Evolutionary conservation across 2,888 invertebrate species (phyloP).

Genomic region (Dorcus hopei): DNA sequence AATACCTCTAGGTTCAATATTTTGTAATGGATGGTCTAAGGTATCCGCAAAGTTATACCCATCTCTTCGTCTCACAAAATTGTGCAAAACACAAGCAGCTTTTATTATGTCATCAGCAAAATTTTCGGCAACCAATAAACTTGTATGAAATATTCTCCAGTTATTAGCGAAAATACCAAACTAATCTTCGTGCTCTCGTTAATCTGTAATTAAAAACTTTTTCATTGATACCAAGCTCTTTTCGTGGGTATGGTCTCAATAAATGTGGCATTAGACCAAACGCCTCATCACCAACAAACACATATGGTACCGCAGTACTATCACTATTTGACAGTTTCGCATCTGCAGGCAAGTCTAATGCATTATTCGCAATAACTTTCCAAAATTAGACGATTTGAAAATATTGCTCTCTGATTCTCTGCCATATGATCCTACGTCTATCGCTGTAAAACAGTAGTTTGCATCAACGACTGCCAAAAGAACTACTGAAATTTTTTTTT

Average conservation of each 20-base stretch:
- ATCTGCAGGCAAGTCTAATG: not conserved
- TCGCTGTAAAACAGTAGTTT: constrained; percentile 29
- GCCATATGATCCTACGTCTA: constrained; percentile 32
- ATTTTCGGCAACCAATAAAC: no score
- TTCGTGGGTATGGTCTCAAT: constrained; percentile 13
- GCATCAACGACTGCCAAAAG: constrained; percentile 25
- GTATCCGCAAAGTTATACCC: no score
- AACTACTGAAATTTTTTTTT: constrained; percentile 31
- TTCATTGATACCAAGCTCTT: constrained; percentile 14
- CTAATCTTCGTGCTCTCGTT: no score
- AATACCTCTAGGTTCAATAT: no score
- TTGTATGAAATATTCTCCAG: no score
- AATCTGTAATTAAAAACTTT: constrained; percentile 30
- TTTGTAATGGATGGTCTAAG: no score
- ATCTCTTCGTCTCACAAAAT: no score
- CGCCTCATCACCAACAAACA: constrained; percentile 28
- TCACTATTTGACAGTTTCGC: not conserved
- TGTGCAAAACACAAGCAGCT: no score
- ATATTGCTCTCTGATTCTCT: constrained; percentile 30
- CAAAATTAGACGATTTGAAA: constrained; percentile 24
- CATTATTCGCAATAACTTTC: constrained; percentile 5
- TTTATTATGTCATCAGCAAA: no score
- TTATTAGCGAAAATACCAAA: no score
- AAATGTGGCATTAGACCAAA: constrained; percentile 14
- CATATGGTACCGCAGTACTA: constrained; percentile 16